Conservation (phyloP, 1,140 invertebrate species). For the Colletes gigas region DNA sequence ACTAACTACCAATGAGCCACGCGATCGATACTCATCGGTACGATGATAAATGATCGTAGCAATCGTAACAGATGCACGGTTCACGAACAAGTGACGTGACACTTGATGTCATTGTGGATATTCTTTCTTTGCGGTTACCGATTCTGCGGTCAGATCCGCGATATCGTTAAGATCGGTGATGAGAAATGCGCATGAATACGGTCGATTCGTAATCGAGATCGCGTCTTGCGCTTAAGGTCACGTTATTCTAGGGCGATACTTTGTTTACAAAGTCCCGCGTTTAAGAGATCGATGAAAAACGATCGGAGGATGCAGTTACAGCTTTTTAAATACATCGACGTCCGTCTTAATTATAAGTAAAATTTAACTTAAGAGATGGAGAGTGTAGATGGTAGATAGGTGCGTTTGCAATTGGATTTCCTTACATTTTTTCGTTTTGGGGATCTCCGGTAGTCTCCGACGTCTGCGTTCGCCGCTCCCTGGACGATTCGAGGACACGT, state of each 20-base stretch:
- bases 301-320: too few relatives aligned
- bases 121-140: conserved; percentile 52
- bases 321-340: too few relatives aligned
- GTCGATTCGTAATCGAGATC: neutral
- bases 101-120: conserved; percentile 44
- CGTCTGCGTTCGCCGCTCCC: conserved; percentile 84
- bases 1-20: neutral
- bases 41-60: neutral
- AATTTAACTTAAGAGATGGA: too few relatives aligned
- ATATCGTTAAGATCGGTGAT: conserved; percentile 29
- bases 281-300: neutral
- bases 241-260: neutral
- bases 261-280: neutral
- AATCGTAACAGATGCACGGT: neutral
- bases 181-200: neutral
- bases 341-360: too few relatives aligned
- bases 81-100: conserved; percentile 28
- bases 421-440: conserved; percentile 92
- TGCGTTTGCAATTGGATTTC: conserved; percentile 25
- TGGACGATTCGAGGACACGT: conserved; percentile 69
- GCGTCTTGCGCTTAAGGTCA: neutral
- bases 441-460: conserved; percentile 92
- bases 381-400: too few relatives aligned
- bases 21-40: neutral
- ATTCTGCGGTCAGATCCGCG: conserved; percentile 30